Evolutionary conservation across 1,140 invertebrate genomes (phyloP).

Genomic region (Brevipalpus yothersi): DNA sequence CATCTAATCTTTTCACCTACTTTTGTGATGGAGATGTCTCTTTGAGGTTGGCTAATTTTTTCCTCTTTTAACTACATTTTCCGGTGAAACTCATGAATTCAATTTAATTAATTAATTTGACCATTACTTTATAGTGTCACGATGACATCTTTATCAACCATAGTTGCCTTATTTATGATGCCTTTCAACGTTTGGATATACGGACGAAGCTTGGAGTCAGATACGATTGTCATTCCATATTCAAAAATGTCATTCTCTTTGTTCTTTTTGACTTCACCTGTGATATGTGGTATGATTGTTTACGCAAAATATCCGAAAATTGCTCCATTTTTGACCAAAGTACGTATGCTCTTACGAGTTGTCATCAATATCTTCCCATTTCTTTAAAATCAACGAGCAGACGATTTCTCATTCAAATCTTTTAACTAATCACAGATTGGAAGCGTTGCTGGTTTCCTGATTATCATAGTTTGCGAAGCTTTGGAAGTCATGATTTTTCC

Average conservation of each 20-base stretch:
- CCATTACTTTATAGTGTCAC: conserved; percentile 16
- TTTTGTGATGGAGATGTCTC: conserved; percentile 22
- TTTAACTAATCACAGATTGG: conserved; percentile 10
- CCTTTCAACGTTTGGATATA: conserved; percentile 21
- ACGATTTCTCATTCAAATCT: neutral
- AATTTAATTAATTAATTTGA: neutral
- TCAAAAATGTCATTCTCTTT: conserved; percentile 18
- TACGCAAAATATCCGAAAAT: conserved; percentile 17
- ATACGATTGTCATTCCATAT: conserved; percentile 18
- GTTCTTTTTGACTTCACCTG: conserved; percentile 17
- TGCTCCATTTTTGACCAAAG: conserved; percentile 15
- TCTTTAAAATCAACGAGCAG: neutral
- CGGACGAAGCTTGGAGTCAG: conserved; percentile 16
- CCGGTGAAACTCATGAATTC: neutral
- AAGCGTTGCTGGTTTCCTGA: conserved; percentile 12
- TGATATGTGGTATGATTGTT: conserved; percentile 18
- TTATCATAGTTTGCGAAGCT: conserved; percentile 15
- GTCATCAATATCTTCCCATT: neutral
- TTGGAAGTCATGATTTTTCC: conserved; percentile 16
- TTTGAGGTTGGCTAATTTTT: conserved; percentile 16
- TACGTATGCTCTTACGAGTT: neutral
- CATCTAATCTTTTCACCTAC: conserved; percentile 22
- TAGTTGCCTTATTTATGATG: conserved; percentile 20
- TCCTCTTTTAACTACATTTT: neutral
- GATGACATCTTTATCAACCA: conserved; percentile 20